Conservation (phyloP, 64 coral and sea anemone species). For the Montipora sp. region DNA sequence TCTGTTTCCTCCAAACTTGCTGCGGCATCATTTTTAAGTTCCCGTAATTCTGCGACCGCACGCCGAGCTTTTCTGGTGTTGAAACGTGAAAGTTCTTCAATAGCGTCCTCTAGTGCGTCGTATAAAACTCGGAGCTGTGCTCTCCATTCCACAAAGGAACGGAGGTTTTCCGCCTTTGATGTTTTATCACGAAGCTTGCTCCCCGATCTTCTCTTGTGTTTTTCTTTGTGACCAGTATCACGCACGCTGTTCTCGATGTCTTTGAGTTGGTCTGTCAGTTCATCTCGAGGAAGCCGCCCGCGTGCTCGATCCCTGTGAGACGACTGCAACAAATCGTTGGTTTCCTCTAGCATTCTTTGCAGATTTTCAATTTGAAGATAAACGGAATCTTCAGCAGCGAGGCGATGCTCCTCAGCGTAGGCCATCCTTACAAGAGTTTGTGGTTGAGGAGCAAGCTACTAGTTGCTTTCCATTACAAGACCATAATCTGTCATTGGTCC, state of each 20-base stretch:
- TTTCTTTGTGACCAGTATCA: not conserved
- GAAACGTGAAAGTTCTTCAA: not conserved
- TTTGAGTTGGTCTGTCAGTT: not conserved
- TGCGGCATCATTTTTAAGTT: slow-evolving; percentile 13
- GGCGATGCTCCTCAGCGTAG: not conserved
- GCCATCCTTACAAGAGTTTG: not conserved
- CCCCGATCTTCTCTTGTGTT: not conserved
- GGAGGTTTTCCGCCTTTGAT: not conserved
- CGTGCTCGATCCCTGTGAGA: not conserved
- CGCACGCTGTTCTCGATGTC: not conserved
- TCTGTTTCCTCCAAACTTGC: not conserved
- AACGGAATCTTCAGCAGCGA: not conserved
- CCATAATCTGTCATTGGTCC: not conserved
- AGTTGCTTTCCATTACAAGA: not conserved
- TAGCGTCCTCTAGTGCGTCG: slow-evolving; percentile 31
- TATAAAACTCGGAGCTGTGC: not conserved
- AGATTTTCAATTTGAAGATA: slow-evolving; percentile 31
- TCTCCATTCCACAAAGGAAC: slow-evolving; percentile 26
- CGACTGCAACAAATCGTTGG: slow-evolving; percentile 11
- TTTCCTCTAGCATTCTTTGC: slow-evolving; percentile 27
- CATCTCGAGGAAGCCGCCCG: not conserved
- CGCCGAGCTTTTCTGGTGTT: slow-evolving; percentile 11
- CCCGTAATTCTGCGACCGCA: slow-evolving; percentile 7
- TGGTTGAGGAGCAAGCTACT: not conserved
- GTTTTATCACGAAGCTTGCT: not conserved